Conservation (phyloP, 2,888 invertebrate genomes). For the Napeogenes inachia region DNA sequence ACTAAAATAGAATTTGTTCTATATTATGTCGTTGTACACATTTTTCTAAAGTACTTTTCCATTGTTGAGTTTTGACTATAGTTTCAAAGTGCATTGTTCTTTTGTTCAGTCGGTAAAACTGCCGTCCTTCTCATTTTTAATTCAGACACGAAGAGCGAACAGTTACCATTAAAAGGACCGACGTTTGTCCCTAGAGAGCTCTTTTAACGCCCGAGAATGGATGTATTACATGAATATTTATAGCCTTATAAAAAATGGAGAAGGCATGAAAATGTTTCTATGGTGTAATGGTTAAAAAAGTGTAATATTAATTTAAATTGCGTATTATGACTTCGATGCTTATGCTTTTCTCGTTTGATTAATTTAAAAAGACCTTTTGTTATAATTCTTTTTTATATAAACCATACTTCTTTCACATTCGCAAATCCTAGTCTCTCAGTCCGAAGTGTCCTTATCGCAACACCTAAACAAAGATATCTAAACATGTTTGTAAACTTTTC, state of each 20-base stretch:
- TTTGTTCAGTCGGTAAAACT: slow-evolving; percentile 32
- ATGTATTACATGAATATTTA: slow-evolving; percentile 38
- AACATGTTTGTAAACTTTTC: slow-evolving; percentile 47
- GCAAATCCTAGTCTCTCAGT: slow-evolving; percentile 17
- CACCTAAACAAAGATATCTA: slow-evolving; percentile 55
- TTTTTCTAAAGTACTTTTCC: too few relatives aligned
- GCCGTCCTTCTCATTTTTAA: slow-evolving; percentile 50
- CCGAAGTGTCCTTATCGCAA: slow-evolving; percentile 36
- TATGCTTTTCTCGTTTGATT: too few relatives aligned
- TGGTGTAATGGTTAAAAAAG: background rate
- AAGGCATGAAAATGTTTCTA: background rate
- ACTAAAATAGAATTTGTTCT: too few relatives aligned
- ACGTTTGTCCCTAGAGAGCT: slow-evolving; percentile 61
- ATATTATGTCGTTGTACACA: too few relatives aligned
- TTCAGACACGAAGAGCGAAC: slow-evolving; percentile 52
- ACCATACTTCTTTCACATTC: slow-evolving; percentile 12
- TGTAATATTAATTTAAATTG: too few relatives aligned
- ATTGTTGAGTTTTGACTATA: slow-evolving; percentile 13
- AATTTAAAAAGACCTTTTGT: too few relatives aligned
- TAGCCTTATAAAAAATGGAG: slow-evolving; percentile 15
- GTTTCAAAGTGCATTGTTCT: slow-evolving; percentile 30
- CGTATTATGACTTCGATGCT: too few relatives aligned
- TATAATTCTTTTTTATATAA: slow-evolving; percentile 17
- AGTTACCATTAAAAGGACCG: slow-evolving; percentile 64
- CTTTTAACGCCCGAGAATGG: slow-evolving; percentile 52